Base-by-base conservation (phyloP, 2,113 vertebrate species). In the Clarias macrocephalus region DNA sequence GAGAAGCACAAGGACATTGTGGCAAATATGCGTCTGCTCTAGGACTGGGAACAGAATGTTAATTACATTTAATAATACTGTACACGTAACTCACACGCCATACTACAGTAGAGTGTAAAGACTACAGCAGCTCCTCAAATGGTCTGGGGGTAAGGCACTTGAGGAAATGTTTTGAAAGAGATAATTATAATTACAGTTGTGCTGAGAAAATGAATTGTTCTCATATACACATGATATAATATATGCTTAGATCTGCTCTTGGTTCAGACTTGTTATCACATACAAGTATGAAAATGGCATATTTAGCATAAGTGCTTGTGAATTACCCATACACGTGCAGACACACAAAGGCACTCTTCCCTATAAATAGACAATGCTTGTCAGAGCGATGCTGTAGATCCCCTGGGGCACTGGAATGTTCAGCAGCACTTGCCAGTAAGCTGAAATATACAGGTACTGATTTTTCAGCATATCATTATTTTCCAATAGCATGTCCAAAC, bases 381-480 rank as follows among this genome's bases (percentile, higher is more conserved):
- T 83, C 81, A 87, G 86, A 84, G 81, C 80, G 76, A 82, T 84
- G 80, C 28, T 80, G 60, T 88, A 82, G 59, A 60, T 88, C 30
- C 85, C 89, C 65, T 30, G n/a, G 21, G 89, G 89, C 76, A 75
- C 9, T 86, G 89, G 89, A 90, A 86, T 86, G 60, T 86, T 86
- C 59, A 80, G 73, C n/a, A 90, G 66, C 28, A 72, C 48, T 77
- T 77, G 88, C 63, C 68, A 85, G 77, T 76, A 88, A 76, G 30
- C 68, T 85, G 68, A 60, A 79, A 66, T 77, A 79, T 65, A 77
- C 59, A 12, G 9, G 52, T 42, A n/a, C 62, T 48, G 73, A 18
- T 48, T 33, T 79, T 65, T 79, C 25, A 76, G 66, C 54, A 59
- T 72, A 57, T 60, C 37, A 10, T 57, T 60, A 59, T 54, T 77